Evolutionary conservation across 2,797 vertebrate genomes (phyloP), one percentile per base, ranked within the genome.

Genomic region (Peromyscus eremicus): DNA sequence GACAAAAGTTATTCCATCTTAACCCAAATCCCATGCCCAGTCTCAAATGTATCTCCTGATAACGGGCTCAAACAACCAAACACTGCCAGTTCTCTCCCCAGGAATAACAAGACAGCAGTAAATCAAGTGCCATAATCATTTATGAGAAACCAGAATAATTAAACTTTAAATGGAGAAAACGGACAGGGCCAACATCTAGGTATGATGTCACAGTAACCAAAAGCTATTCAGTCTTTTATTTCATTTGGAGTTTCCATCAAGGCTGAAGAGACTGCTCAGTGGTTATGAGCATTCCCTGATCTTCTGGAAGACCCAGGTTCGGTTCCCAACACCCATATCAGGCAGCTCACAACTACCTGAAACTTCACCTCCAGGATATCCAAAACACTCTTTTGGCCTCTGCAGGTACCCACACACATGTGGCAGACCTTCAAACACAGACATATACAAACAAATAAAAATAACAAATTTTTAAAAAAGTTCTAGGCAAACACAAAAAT

Each of bases 191-290:
- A 73, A 94, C 85, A 83, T 77, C 37, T 84, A 93, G 55, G 87
- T 29, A 87, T 32, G 57, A 89, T 71, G 29, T 93, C 40, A 55
- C 6, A 3, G 32, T 87, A 95, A 91, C 87, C 81, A 85, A 87
- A 40, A 29, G 70, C 62, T 92, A 95, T 88, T 77, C 73, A 95
- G 85, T 70, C 89, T 97, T 94, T 96, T 29, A 96, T 6, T 21
- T 55, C 80, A 92, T 81, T 70, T 55, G 52, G 96, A 70, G 96
- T 73, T 77, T 92, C 37, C 27, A 93, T 84, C 62, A 34, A 62
- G 17, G 82, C 27, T 32, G 29, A 16, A 66, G 40, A 66, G 57
- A 17, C 29, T 40, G 60, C 27, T 34, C 40, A 23, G 82, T 32
- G 29, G 25, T 46, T 46, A 21, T 21, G 27, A 66, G 60, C 1